phyloP scores from a whole-genome alignment of 2,888 invertebrate genomes.

The Machimus atricapillus region DNA sequence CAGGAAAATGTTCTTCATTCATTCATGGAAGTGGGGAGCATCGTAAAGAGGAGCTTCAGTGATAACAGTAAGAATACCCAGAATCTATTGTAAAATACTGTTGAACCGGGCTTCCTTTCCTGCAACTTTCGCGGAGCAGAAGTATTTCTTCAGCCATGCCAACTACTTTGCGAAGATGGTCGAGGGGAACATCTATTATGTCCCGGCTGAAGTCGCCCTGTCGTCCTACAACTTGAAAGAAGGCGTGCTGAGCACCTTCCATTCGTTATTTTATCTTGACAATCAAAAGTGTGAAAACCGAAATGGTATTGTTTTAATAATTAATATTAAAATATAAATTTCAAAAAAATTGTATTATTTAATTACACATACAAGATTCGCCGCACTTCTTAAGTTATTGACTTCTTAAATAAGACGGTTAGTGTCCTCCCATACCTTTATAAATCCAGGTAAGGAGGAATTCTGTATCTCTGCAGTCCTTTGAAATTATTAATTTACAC shows the following conservation, averaged over 20 bases:
- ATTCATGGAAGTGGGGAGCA: conserved; percentile 52
- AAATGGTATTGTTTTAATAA: too few species aligned
- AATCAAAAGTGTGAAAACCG: too few species aligned
- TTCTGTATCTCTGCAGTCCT: too few species aligned
- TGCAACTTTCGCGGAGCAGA: conserved; percentile 54
- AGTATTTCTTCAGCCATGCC: conserved; percentile 55
- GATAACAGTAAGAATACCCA: conserved; percentile 50
- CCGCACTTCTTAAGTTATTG: too few species aligned
- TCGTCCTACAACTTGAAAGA: conserved; percentile 62
- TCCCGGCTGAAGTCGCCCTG: conserved; percentile 66
- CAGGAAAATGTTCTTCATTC: too few species aligned
- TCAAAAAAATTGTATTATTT: too few species aligned
- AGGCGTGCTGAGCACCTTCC: conserved; percentile 60
- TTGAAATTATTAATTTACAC: too few species aligned
- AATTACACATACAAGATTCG: too few species aligned
- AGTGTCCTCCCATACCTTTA: too few species aligned
- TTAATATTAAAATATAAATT: too few species aligned
- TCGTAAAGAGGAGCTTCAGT: conserved; percentile 50
- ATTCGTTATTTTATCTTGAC: too few species aligned
- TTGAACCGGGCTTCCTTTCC: background rate
- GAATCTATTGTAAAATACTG: background rate
- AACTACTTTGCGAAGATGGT: conserved; percentile 57
- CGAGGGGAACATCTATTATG: conserved; percentile 53
- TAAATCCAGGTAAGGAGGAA: conserved; percentile 60
- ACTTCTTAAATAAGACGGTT: too few species aligned